phyloP scores from a whole-genome alignment of 2,113 vertebrate species.

The Pogonocichla stellata region DNA sequence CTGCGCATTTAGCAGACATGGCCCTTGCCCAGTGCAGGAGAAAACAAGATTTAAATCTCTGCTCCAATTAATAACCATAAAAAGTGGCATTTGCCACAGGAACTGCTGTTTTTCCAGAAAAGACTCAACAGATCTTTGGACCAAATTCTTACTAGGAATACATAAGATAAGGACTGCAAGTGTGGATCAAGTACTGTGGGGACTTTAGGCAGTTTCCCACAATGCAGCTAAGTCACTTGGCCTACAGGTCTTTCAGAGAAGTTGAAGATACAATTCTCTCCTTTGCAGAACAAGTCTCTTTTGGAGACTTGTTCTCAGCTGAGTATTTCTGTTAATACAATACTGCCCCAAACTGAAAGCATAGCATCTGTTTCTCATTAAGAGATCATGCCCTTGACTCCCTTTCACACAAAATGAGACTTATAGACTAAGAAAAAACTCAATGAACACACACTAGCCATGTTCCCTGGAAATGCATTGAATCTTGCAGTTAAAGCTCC shows the following conservation, averaged over 20 bases:
- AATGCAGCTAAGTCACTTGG: neutral
- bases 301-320: neutral
- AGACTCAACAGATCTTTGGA: neutral
- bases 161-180: neutral
- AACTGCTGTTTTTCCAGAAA: neutral
- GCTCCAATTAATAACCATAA: neutral
- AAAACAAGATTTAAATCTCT: neutral
- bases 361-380: neutral
- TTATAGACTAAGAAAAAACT: neutral
- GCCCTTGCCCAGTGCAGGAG: neutral
- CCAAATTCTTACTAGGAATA: neutral
- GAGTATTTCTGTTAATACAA: neutral
- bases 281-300: neutral
- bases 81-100: neutral
- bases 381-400: neutral
- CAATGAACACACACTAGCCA: accelerated
- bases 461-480: neutral
- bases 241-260: neutral
- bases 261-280: neutral
- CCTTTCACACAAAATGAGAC: neutral
- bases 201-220: neutral
- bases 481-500: neutral
- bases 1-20: neutral
- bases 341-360: neutral
- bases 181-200: neutral